These are phyloP conservation scores for Drosophila littoralis DNA, from an alignment of 1,140 invertebrate genomes.

Conservation along the genomic window DNA sequence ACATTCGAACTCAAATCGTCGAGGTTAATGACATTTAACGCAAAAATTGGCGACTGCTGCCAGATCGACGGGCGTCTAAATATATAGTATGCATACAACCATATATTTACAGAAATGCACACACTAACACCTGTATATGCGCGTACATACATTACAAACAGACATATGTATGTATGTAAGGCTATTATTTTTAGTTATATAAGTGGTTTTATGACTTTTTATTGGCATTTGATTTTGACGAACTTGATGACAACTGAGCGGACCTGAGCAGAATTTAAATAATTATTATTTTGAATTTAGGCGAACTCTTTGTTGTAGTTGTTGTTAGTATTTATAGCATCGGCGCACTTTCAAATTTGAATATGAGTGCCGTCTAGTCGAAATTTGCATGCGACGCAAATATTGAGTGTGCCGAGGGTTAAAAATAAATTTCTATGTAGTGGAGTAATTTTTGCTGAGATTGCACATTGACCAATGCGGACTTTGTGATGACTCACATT, in stretches of 20 bases:
- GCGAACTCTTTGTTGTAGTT: slow-evolving; percentile 4
- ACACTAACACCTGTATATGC: not conserved
- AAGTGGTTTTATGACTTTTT: slow-evolving; percentile 20
- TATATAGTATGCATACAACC: slow-evolving; percentile 30
- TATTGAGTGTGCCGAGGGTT: slow-evolving; percentile 32
- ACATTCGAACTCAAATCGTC: slow-evolving; percentile 45
- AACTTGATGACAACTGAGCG: slow-evolving; percentile 30
- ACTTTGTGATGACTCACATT: slow-evolving; percentile 39
- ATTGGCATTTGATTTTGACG: slow-evolving; percentile 27
- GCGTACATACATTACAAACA: not conserved
- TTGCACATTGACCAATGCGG: slow-evolving; percentile 35
- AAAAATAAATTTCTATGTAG: slow-evolving; percentile 42
- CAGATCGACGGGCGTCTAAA: slow-evolving; percentile 57
- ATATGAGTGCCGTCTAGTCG: not conserved
- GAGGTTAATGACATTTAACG: slow-evolving; percentile 70
- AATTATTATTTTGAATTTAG: not conserved
- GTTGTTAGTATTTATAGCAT: slow-evolving; percentile 34
- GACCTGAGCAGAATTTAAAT: slow-evolving; percentile 22
- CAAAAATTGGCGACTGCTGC: slow-evolving; percentile 42
- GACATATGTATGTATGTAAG: not conserved
- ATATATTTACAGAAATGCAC: slow-evolving; percentile 36
- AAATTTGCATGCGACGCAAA: slow-evolving; percentile 28
- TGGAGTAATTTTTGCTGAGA: slow-evolving; percentile 20
- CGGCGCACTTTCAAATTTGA: slow-evolving; percentile 33
- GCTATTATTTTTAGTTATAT: slow-evolving; percentile 13